Percentiles rank a stretch among this genome's conserved stretches.
Conservation (phyloP, 2,113 vertebrate genomes). For the Clarias macrocephalus region DNA sequence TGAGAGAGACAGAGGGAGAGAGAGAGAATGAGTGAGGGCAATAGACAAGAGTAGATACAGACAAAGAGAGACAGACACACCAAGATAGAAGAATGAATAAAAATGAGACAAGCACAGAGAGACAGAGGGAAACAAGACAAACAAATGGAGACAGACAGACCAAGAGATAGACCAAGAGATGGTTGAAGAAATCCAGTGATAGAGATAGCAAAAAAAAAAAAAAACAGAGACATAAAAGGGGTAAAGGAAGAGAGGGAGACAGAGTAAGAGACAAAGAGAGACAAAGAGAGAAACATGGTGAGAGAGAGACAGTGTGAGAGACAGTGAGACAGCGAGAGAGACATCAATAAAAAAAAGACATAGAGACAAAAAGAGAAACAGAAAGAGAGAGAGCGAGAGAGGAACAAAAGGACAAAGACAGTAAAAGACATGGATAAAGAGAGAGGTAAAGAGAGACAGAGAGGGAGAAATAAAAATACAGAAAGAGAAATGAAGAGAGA, state of each 20-base stretch:
- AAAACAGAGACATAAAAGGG: neutral
- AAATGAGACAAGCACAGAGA: neutral
- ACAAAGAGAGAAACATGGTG: neutral
- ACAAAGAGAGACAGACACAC: neutral
- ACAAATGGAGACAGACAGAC: neutral
- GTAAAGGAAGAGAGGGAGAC: neutral
- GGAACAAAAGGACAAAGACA: neutral
- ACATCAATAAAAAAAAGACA: neutral
- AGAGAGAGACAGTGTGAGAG: neutral
- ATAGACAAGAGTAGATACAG: neutral
- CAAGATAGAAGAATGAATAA: neutral
- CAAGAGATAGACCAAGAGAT: neutral
- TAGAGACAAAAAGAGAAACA: neutral
- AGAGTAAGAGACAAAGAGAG: neutral
- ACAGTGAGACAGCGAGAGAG: neutral
- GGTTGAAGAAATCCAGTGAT: neutral
- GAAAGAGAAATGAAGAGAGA: neutral
- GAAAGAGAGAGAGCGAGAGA: neutral
- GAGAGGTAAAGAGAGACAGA: neutral
- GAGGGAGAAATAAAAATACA: neutral
- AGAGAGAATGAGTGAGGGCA: neutral
- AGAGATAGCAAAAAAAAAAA: neutral
- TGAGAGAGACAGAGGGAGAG: constrained; percentile 52
- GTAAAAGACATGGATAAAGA: neutral
- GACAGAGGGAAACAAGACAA: no score